Percentiles rank a stretch among this genome's conserved stretches.
These are phyloP conservation scores for Pyrrhia umbra DNA, from an alignment of 2,888 invertebrate genomes.

Conservation along the genomic window DNA sequence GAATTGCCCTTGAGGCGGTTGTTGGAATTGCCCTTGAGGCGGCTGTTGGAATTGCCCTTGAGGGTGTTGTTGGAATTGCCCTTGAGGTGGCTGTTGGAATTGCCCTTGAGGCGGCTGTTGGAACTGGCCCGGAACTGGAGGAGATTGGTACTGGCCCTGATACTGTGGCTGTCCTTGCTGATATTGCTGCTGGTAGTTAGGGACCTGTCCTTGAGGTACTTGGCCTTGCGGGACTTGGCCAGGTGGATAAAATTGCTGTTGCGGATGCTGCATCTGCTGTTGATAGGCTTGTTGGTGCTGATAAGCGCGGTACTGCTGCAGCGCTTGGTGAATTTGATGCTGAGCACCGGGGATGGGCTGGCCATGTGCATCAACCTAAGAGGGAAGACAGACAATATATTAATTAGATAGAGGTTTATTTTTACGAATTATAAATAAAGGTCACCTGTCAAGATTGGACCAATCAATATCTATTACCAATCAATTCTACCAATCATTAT, in stretches of 20 bases:
- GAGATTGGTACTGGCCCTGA: conserved; percentile 43
- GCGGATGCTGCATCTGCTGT: conserved; percentile 57
- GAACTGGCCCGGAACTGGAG: no score
- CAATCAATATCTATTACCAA: no score
- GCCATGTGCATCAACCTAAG: conserved; percentile 82
- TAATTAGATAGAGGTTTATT: no score
- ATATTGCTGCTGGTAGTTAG: conserved; percentile 63
- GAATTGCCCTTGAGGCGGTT: conserved; percentile 50
- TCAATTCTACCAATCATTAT: no score
- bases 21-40: conserved; percentile 56
- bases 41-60: conserved; percentile 59
- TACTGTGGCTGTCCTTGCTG: conserved; percentile 54
- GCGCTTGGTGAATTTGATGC: conserved; percentile 82
- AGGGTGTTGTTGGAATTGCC: conserved; percentile 59
- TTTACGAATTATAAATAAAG: no score
- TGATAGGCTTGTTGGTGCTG: conserved; percentile 72
- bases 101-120: conserved; percentile 59
- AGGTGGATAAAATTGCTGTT: conserved; percentile 55
- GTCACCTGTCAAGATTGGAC: no score
- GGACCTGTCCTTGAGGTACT: conserved; percentile 67
- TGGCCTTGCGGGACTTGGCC: conserved; percentile 65
- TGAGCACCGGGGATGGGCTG: conserved; percentile 82
- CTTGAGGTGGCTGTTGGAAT: conserved; percentile 51
- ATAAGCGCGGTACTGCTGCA: conserved; percentile 74
- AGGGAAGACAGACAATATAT: background rate